These are phyloP conservation scores for Polyploca ridens DNA, from an alignment of 2,888 invertebrate species.

Conservation along the genomic window DNA sequence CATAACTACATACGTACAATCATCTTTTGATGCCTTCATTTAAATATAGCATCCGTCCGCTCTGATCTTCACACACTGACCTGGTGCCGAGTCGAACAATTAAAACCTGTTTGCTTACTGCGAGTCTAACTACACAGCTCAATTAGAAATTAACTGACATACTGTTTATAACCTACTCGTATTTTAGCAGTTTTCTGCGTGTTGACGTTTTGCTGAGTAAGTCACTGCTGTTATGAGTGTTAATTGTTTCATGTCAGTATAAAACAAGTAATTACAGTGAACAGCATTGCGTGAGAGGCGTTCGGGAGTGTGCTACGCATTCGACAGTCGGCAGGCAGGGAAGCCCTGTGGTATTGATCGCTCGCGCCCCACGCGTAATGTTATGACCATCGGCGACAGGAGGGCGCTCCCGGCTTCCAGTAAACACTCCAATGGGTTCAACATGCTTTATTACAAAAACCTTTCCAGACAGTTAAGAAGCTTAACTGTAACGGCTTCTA, in stretches of 20 bases:
- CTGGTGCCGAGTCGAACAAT: slow-evolving; percentile 4
- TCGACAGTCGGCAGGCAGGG: slow-evolving; percentile 58
- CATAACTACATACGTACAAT: slow-evolving; percentile 2
- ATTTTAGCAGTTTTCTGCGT: slow-evolving; percentile 28
- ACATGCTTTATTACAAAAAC: slow-evolving; percentile 55
- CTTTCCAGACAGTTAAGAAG: slow-evolving; percentile 27
- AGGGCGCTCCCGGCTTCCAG: slow-evolving; percentile 72
- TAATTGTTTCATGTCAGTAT: slow-evolving; percentile 46
- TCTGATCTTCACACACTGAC: slow-evolving; percentile 6
- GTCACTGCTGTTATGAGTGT: slow-evolving; percentile 24
- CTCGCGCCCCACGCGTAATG: slow-evolving; percentile 73
- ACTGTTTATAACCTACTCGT: slow-evolving; percentile 31
- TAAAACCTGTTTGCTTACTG: neutral
- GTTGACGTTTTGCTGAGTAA: slow-evolving; percentile 22
- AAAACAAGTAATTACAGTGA: slow-evolving; percentile 45
- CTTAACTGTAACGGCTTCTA: slow-evolving; percentile 19
- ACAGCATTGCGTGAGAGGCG: slow-evolving; percentile 57
- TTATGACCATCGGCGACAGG: slow-evolving; percentile 78
- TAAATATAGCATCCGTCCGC: slow-evolving; percentile 18
- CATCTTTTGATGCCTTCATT: slow-evolving; percentile 13
- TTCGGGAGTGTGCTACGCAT: slow-evolving; percentile 57
- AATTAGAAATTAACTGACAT: slow-evolving; percentile 12
- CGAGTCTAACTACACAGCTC: neutral
- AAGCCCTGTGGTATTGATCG: slow-evolving; percentile 81
- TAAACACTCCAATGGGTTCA: slow-evolving; percentile 61